Evolutionary conservation across 2,113 vertebrate genomes (phyloP).

Genomic region (Arizona elegans): DNA sequence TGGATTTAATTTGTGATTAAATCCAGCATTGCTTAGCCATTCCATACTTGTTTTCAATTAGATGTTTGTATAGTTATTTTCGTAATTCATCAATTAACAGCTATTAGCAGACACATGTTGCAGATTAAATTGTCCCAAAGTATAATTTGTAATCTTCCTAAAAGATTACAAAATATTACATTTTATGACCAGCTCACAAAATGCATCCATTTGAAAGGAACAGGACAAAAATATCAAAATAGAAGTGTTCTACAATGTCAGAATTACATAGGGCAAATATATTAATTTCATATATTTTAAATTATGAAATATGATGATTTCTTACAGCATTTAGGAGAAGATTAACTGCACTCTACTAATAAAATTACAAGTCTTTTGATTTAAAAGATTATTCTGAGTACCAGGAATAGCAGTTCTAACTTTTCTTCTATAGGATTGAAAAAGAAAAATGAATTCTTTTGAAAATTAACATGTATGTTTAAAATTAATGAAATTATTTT

Average conservation of each 20-base stretch:
- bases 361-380: constrained; percentile 23
- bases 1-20: not conserved
- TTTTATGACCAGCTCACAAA: not conserved
- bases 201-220: not conserved
- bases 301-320: not conserved
- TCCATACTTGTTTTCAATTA: not conserved
- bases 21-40: not conserved
- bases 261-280: not conserved
- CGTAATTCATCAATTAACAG: not conserved
- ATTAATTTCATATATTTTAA: not conserved
- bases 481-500: not conserved
- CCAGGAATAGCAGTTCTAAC: constrained; percentile 19
- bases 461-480: not conserved
- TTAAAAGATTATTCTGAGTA: constrained; percentile 24
- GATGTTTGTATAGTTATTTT: not conserved
- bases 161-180: not conserved
- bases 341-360: constrained; percentile 2
- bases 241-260: not conserved
- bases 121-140: not conserved
- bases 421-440: constrained; percentile 2
- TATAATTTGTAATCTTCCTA: not conserved
- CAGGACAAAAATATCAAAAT: not conserved
- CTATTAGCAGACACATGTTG: not conserved
- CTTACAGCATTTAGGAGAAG: not conserved
- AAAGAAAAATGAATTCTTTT: not conserved